phyloP scores from a whole-genome alignment of 2,113 vertebrate species.

The Xyliphius kryptos region DNA sequence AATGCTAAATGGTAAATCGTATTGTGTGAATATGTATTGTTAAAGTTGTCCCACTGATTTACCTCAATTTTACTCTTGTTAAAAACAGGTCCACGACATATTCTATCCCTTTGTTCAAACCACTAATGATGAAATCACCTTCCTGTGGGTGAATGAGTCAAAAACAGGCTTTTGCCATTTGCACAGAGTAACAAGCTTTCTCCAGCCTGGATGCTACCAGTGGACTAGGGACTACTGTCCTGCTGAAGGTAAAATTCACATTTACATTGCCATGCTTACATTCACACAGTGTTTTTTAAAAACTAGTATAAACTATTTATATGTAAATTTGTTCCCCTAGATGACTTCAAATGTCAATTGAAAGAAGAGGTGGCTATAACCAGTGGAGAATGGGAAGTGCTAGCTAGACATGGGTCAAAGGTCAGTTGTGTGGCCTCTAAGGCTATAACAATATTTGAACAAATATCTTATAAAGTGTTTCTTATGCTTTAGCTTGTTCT shows the following conservation, averaged over 20 bases:
- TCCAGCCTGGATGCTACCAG: constrained; percentile 67
- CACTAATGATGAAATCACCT: constrained; percentile 80
- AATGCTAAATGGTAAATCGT: too few species aligned
- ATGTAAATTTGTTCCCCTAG: too few species aligned
- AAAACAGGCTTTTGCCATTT: constrained; percentile 91
- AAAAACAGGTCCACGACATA: constrained; percentile 85
- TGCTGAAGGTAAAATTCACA: constrained; percentile 65
- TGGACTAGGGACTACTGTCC: constrained; percentile 73
- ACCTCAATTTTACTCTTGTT: not conserved
- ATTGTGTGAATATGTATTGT: not conserved
- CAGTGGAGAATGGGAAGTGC: constrained; percentile 89
- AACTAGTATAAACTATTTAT: too few species aligned
- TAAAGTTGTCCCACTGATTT: not conserved
- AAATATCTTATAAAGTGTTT: too few species aligned
- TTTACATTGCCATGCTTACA: too few species aligned
- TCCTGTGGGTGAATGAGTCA: constrained; percentile 89
- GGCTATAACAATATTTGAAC: too few species aligned
- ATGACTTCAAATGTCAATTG: constrained; percentile 85
- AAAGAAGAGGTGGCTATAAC: constrained; percentile 86
- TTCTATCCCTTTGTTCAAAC: constrained; percentile 89
- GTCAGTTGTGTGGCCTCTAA: too few species aligned
- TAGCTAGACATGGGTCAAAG: constrained; percentile 90
- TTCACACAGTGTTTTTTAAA: too few species aligned
- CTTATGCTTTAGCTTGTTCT: too few species aligned
- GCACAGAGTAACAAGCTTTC: constrained; percentile 76